Percentiles rank a stretch among this genome's conserved stretches.
phyloP scores from a whole-genome alignment of 2,888 invertebrate species.

The Criorhina ranunculi region DNA sequence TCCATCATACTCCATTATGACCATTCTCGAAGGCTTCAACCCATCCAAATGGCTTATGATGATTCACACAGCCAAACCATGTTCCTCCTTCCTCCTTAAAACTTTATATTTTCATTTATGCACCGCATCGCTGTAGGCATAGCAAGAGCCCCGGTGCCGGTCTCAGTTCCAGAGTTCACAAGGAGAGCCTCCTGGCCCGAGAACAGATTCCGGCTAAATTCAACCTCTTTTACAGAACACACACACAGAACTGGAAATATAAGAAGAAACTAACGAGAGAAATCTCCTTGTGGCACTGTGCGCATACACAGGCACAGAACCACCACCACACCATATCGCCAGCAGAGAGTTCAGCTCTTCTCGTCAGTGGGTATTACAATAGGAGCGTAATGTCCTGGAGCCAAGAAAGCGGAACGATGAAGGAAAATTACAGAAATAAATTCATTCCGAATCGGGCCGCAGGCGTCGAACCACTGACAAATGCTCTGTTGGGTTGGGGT shows the following conservation, averaged over 20 bases:
- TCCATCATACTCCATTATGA: conserved; percentile 29
- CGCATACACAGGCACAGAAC: conserved; percentile 8
- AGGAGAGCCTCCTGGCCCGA: conserved; percentile 61
- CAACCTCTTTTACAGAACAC: conserved; percentile 65
- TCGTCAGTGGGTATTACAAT: conserved; percentile 72
- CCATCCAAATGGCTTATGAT: conserved; percentile 55
- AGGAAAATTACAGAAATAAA: conserved; percentile 77
- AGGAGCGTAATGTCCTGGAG: conserved; percentile 68
- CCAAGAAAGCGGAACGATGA: conserved; percentile 76
- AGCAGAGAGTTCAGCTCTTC: conserved; percentile 61
- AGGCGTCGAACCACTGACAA: conserved; percentile 69
- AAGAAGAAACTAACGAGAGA: conserved; percentile 55
- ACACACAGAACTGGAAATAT: conserved; percentile 9
- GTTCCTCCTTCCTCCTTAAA: conserved; percentile 46
- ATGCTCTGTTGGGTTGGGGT: conserved; percentile 55
- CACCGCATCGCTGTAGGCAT: conserved; percentile 62
- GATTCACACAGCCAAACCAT: conserved; percentile 44
- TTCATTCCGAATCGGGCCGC: conserved; percentile 71
- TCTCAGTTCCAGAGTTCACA: conserved; percentile 64
- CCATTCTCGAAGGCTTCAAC: conserved; percentile 51
- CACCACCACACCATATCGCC: conserved; percentile 43
- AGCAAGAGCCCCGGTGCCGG: conserved; percentile 59
- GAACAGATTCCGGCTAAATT: conserved; percentile 61
- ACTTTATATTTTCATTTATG: conserved; percentile 65
- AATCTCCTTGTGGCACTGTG: conserved; percentile 67